Percentiles rank a stretch among this genome's conserved stretches.
phyloP scores from a whole-genome alignment of 2,113 vertebrate genomes.

The Egretta garzetta region DNA sequence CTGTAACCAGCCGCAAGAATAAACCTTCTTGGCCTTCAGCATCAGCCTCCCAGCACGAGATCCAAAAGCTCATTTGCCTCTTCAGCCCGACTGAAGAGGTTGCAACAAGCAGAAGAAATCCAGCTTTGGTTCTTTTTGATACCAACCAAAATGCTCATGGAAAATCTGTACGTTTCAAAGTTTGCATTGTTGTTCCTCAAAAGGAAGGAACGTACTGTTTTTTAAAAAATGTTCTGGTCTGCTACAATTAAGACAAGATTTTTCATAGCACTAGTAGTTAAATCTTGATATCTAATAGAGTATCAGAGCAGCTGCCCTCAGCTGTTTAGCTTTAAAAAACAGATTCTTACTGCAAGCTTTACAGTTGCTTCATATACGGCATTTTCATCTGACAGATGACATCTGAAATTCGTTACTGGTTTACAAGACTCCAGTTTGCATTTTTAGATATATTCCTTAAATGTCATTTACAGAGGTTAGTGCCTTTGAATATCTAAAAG shows the following conservation, averaged over 20 bases:
- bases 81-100: neutral
- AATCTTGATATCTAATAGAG: neutral
- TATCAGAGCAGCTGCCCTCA: conserved; percentile 51
- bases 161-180: fast-evolving
- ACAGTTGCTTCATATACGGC: neutral
- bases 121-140: neutral
- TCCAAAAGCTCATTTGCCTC: neutral
- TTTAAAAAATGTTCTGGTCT: neutral
- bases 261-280: neutral
- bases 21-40: neutral
- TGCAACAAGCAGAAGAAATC: neutral
- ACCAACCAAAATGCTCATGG: neutral
- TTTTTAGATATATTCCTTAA: conserved; percentile 40
- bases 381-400: neutral
- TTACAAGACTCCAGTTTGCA: neutral
- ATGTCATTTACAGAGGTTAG: conserved; percentile 32
- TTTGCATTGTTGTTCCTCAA: neutral
- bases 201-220: neutral
- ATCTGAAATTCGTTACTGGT: neutral
- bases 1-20: neutral
- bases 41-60: fast-evolving
- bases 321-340: neutral
- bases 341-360: neutral
- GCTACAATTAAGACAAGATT: neutral
- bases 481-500: conserved; percentile 16